phyloP scores from a whole-genome alignment of 2,888 invertebrate species.

The Apamea epomidion region DNA sequence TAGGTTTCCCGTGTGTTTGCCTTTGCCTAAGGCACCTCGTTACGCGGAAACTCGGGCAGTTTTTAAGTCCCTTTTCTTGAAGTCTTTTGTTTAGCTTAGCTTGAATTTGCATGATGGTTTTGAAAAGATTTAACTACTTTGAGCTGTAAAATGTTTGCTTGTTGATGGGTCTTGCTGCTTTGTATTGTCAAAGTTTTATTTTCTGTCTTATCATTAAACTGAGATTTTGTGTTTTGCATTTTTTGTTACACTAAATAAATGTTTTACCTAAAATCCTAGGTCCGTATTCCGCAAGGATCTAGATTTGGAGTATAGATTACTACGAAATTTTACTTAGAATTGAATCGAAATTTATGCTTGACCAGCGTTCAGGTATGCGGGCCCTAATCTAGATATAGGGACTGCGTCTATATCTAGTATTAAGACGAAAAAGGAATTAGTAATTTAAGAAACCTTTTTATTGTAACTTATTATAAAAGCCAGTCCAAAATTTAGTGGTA shows the following conservation, averaged over 20 bases:
- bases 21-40: conserved; percentile 58
- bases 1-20: conserved; percentile 62
- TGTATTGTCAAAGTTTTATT: neutral
- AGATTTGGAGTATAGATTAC: neutral
- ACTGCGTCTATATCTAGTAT: neutral
- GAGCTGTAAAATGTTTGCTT: neutral
- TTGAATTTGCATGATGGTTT: conserved; percentile 19
- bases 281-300: neutral
- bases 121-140: conserved; percentile 18
- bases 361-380: neutral
- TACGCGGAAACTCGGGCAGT: conserved; percentile 33
- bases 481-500: neutral
- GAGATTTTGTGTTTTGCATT: neutral
- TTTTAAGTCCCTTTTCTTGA: conserved; percentile 23
- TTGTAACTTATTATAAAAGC: neutral
- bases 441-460: neutral
- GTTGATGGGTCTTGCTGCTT: neutral
- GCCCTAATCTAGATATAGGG: neutral
- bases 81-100: conserved; percentile 44
- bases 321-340: neutral
- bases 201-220: neutral
- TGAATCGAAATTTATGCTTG: neutral
- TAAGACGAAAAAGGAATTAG: neutral
- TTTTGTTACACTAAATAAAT: neutral
- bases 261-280: neutral